phyloP scores from a whole-genome alignment of 2,888 invertebrate species.

The Lacanobia wlatinum region DNA sequence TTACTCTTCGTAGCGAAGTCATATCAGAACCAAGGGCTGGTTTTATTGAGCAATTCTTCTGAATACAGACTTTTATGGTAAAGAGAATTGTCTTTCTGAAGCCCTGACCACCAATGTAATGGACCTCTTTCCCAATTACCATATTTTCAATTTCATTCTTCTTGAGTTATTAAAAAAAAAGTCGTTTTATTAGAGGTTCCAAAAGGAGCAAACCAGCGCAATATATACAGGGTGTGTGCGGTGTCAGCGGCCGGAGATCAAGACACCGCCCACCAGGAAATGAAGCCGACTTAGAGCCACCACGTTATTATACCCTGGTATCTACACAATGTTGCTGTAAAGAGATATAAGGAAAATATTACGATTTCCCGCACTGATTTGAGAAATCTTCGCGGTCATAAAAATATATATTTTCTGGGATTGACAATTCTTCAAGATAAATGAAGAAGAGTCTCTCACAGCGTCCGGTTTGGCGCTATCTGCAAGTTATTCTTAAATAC shows the following conservation, averaged over 20 bases:
- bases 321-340: slow-evolving; percentile 56
- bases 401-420: slow-evolving; percentile 36
- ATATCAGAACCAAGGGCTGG: too few relatives aligned
- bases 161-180: too few relatives aligned
- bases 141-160: too few relatives aligned
- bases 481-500: not conserved
- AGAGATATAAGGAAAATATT: slow-evolving; percentile 62
- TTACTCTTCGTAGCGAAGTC: too few relatives aligned
- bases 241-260: slow-evolving; percentile 72
- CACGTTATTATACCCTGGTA: slow-evolving; percentile 62
- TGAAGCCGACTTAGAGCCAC: slow-evolving; percentile 70
- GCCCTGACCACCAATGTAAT: too few relatives aligned
- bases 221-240: slow-evolving; percentile 66
- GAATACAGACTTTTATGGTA: too few relatives aligned
- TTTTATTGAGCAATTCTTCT: too few relatives aligned
- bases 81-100: too few relatives aligned
- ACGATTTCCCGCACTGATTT: slow-evolving; percentile 49
- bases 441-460: not conserved
- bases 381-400: slow-evolving; percentile 38
- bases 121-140: too few relatives aligned
- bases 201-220: slow-evolving; percentile 43
- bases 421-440: slow-evolving; percentile 27
- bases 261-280: slow-evolving; percentile 70
- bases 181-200: not conserved
- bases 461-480: not conserved